Conservation (phyloP, 2,113 vertebrate genomes). For the Choloepus hoffmanni region DNA sequence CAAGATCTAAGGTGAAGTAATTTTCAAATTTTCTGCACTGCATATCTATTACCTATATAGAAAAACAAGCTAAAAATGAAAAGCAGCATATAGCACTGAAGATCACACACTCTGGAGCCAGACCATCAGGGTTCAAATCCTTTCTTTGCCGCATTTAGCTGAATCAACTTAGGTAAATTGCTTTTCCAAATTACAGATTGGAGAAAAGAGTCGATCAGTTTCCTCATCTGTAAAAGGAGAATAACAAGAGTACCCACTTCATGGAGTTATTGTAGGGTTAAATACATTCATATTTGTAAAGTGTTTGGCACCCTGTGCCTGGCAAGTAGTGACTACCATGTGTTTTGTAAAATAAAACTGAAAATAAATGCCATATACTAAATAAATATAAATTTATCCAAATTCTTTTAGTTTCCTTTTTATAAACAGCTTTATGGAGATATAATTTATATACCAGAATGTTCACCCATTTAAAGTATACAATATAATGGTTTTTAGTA, state of each 20-base stretch:
- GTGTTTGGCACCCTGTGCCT: background rate
- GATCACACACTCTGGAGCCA: background rate
- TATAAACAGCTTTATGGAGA: background rate
- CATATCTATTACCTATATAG: background rate
- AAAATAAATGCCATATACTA: background rate
- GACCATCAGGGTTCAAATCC: background rate
- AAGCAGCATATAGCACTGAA: background rate
- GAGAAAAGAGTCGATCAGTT: no score
- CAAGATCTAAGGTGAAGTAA: background rate
- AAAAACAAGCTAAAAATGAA: background rate
- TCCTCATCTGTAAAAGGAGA: background rate
- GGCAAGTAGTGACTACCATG: background rate
- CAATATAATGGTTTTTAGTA: background rate
- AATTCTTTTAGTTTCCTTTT: background rate
- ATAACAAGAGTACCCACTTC: background rate
- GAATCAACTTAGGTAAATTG: background rate
- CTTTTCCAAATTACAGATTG: background rate
- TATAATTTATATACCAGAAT: background rate
- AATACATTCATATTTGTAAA: background rate
- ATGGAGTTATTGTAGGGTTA: background rate
- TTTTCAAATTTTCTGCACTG: background rate
- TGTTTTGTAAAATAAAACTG: background rate
- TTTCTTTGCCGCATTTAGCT: background rate
- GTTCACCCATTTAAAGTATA: background rate
- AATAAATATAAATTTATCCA: background rate